A percentile compares a stretch with the other conserved stretches of the same genome.
Evolutionary conservation across 1,140 invertebrate genomes (phyloP).

Genomic region (Zaprionus tsacasi): DNA sequence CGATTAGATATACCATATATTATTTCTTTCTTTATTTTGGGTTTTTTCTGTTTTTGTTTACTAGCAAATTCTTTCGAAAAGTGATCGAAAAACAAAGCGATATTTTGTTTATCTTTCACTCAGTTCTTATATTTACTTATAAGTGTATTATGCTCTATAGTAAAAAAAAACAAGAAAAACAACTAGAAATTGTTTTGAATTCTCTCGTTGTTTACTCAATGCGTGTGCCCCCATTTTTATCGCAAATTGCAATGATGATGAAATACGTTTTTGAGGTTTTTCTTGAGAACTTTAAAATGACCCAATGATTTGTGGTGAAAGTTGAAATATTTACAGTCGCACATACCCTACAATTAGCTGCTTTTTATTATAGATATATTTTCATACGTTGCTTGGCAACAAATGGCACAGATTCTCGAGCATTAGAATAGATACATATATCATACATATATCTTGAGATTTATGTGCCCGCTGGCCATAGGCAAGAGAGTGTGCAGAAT

Average conservation of each 20-base stretch:
- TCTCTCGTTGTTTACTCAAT: conserved; percentile 2
- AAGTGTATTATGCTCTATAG: conserved; percentile 1
- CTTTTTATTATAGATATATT: not conserved
- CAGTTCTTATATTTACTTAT: conserved; percentile 23
- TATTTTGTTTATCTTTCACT: conserved; percentile 25
- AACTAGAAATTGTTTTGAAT: conserved; percentile 7
- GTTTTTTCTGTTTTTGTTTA: conserved; percentile 33
- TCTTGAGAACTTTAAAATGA: not conserved
- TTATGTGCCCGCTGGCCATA: not conserved
- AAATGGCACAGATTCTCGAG: conserved; percentile 16
- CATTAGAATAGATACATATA: conserved; percentile 17
- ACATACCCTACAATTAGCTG: not conserved
- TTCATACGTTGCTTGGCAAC: conserved; percentile 23
- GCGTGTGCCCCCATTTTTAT: not conserved
- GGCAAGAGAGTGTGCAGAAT: not conserved
- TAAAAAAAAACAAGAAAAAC: not conserved
- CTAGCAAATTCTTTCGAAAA: conserved; percentile 23
- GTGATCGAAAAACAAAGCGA: conserved; percentile 14
- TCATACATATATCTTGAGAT: not conserved
- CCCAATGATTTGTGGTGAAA: too few relatives aligned
- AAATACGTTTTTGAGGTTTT: not conserved
- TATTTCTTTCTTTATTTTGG: not conserved
- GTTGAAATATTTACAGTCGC: not conserved
- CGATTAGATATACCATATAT: not conserved
- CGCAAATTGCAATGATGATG: not conserved